Base-by-base conservation (phyloP, 2,888 invertebrate genomes). In the Nomada ruficornis region DNA sequence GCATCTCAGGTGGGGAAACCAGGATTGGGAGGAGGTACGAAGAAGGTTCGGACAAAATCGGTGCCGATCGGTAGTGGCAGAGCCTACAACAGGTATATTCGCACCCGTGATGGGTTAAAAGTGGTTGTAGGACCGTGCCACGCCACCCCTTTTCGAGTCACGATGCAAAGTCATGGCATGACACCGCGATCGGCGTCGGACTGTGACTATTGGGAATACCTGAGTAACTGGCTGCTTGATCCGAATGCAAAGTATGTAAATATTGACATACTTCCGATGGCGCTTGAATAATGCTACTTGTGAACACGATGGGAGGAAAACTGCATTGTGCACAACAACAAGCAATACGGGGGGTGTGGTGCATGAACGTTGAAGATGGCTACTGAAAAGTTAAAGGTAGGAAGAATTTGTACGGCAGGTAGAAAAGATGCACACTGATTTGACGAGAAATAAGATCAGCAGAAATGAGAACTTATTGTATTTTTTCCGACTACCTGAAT, bases 41-140 rank as follows among this genome's bases (percentile, higher is more conserved):
- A 20, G 57, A 80, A 62, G 68, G 52, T 52, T 71, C 72, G 74
- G 70, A 71, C 75, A 57, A 82, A 86, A 87, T 87, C 85, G 70
- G 77, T 80, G 77, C 44, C 64, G 77, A 82, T 72, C 76, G 72
- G 65, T 64, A 69, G 59, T 60, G 55, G 59, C 62, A 74, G 68
- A 62, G 57, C 62, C 60, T 63, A 59, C 73, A 59, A 59, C 81
- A 67, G 72, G 59, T 76, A 78, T 55, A 42, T 71, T 62, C 42
- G 80, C 74, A 77, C n/a, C 70, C 54, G 60, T 63, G 62, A 18
- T 69, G 50, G 65, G 57, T 84, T 75, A 69, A 84, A 84, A 82
- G 76, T 77, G 78, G 71, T 69, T 64, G 65, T 60, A 50, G 36
- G 29, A n/a, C 42, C 50, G 44, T 55, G 63, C 47, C 70, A 18